Base-by-base conservation (phyloP, 2,888 invertebrate species). In the Linnaemya tessellans region DNA sequence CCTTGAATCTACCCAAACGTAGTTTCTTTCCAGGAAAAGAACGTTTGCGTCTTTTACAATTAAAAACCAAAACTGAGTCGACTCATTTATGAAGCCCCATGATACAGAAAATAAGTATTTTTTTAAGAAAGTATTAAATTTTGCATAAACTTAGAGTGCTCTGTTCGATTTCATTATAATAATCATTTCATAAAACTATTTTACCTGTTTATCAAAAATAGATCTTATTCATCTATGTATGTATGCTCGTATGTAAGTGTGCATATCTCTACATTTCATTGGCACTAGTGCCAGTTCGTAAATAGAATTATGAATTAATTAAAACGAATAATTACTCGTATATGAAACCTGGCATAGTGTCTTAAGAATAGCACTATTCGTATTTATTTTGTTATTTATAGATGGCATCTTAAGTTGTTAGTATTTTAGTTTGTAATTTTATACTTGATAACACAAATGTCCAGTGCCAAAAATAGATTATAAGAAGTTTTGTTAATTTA, bases 1-100 rank as follows among this genome's bases (percentile, higher is more conserved):
- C 88, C 1, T 84, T 92, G 3, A 89, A 90, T 22, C 88, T 92
- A 68, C 91, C 91, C 54, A 87, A 88, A 35, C 89, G 89, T 22
- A 90, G 75, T 43, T 90, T 92, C 64, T 92, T 90, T 35, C 92
- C 92, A 0, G 92, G 91, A 54, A 89, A 87, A 25, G 88, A 89
- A 78, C 87, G 87, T 35, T 73, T 87, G 62, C 88, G 89, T 3
- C 89, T 89, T 68, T 67, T 88, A 8, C 82, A 90, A 62, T 84
- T 88, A 86, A 88, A 88, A 51, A 82, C 87, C 9, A 90, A 89
- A 71, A 87, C 88, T 51, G 88, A 90, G 86, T 89, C 90, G 74
- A 91, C 91, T 10, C 88, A 90, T 80, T 88, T 91, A 84, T 91
- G 86, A 49, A 11, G 1, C 58, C 35, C 20, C 4, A 41, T 13